Conservation (phyloP, 2,888 invertebrate species). For the Maniola hyperantus region DNA sequence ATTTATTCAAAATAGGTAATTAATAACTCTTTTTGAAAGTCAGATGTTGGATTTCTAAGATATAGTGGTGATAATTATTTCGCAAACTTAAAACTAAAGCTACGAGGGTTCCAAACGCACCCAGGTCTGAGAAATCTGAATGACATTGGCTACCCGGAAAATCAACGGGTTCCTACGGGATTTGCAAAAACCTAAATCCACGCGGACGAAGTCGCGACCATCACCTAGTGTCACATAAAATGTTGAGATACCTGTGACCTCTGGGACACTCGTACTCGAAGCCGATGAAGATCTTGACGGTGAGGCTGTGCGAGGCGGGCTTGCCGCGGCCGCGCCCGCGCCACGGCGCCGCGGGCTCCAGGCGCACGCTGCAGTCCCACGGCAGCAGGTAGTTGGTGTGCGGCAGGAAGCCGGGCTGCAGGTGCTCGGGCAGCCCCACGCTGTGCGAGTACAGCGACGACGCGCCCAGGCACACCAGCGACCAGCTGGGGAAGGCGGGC, state of each 20-base stretch:
- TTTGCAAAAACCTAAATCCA: too few relatives aligned
- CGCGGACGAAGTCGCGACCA: too few relatives aligned
- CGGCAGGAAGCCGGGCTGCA: constrained; percentile 94
- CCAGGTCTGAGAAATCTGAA: too few relatives aligned
- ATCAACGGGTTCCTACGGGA: too few relatives aligned
- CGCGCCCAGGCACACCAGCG: constrained; percentile 93
- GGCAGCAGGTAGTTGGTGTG: constrained; percentile 96
- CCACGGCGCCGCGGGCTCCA: constrained; percentile 44
- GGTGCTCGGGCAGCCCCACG: constrained; percentile 90
- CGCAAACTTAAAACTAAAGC: too few relatives aligned
- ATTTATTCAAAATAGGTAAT: too few relatives aligned
- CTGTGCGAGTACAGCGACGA: constrained; percentile 95
- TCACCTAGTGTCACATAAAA: too few relatives aligned
- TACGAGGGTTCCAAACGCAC: too few relatives aligned
- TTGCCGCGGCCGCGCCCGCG: constrained; percentile 53
- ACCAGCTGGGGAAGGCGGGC: constrained; percentile 96
- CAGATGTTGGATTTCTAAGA: too few relatives aligned
- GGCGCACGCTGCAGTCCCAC: constrained; percentile 88
- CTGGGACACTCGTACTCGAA: constrained; percentile 98
- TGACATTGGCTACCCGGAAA: too few relatives aligned
- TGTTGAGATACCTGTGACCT: constrained; percentile 87
- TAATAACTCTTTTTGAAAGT: too few relatives aligned
- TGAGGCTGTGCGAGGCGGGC: constrained; percentile 81
- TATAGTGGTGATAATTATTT: too few relatives aligned
- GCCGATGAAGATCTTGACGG: constrained; percentile 96